A percentile compares a stretch with the other conserved stretches of the same genome.
These are phyloP conservation scores for Oryctolagus cuniculus DNA, from an alignment of 2,113 vertebrate genomes.

Conservation along the genomic window DNA sequence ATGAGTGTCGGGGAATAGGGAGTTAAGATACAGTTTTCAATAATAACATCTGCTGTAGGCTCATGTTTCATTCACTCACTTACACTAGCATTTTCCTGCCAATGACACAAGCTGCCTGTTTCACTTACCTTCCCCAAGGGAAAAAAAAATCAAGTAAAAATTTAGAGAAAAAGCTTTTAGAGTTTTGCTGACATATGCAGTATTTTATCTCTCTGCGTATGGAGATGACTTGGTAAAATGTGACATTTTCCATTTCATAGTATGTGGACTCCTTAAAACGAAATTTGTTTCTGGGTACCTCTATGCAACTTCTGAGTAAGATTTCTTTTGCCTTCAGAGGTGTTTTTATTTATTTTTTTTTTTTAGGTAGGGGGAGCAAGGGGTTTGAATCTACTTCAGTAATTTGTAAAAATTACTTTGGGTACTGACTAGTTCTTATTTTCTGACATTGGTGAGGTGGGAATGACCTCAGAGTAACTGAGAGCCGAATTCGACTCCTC, in stretches of 20 bases:
- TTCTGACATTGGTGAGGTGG: constrained; percentile 17
- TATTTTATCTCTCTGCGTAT: background rate
- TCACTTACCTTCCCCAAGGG: background rate
- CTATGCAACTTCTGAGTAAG: background rate
- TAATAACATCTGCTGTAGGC: background rate
- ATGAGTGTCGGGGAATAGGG: background rate
- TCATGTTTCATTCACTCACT: background rate
- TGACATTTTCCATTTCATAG: constrained; percentile 18
- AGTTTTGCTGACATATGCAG: background rate
- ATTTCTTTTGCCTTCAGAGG: background rate
- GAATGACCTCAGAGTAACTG: background rate
- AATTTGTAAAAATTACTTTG: background rate
- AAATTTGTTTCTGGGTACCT: constrained; percentile 6
- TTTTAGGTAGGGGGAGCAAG: no score
- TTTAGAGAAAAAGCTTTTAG: constrained; percentile 3
- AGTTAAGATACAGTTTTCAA: background rate
- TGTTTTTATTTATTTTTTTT: background rate
- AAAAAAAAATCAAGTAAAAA: background rate
- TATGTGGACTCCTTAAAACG: background rate
- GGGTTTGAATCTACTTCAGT: background rate
- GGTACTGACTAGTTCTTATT: background rate
- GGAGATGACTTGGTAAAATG: background rate
- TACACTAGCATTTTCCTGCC: background rate
- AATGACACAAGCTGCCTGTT: background rate
- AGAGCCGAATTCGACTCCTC: constrained; percentile 49